These are phyloP conservation scores for Magallana angulata DNA, from an alignment of 1,140 invertebrate species.

Conservation along the genomic window DNA sequence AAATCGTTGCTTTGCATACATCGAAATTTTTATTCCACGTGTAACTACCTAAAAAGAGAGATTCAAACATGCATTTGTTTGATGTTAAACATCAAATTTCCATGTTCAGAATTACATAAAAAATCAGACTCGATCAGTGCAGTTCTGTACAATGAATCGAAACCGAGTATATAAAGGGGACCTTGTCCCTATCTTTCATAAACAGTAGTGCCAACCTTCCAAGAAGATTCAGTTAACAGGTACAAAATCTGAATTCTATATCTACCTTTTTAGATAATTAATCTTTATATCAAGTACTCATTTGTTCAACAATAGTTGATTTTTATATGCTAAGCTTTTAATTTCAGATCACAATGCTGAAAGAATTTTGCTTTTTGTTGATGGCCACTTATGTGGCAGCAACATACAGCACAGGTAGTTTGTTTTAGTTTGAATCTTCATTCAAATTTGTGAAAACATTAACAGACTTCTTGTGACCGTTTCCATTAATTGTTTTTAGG, in stretches of 20 bases:
- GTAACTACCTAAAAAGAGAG: background rate
- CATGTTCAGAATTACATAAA: background rate
- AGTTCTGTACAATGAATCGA: background rate
- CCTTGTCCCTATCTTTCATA: background rate
- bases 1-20: too few species aligned
- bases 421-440: background rate
- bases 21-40: background rate
- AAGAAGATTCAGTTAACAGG: background rate
- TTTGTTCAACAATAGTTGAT: background rate
- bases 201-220: background rate
- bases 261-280: too few species aligned
- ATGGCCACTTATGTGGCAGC: constrained; percentile 20
- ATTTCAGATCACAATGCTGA: constrained; percentile 16
- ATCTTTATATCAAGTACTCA: background rate
- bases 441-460: too few species aligned
- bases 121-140: background rate
- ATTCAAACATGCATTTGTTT: background rate
- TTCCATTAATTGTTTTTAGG: background rate
- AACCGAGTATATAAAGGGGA: background rate
- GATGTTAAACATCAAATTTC: background rate
- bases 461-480: too few species aligned
- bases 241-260: background rate
- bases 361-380: constrained; percentile 15
- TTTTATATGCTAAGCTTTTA: background rate
- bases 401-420: background rate